phyloP scores from a whole-genome alignment of 2,113 vertebrate species.

The Lonchura striata region DNA sequence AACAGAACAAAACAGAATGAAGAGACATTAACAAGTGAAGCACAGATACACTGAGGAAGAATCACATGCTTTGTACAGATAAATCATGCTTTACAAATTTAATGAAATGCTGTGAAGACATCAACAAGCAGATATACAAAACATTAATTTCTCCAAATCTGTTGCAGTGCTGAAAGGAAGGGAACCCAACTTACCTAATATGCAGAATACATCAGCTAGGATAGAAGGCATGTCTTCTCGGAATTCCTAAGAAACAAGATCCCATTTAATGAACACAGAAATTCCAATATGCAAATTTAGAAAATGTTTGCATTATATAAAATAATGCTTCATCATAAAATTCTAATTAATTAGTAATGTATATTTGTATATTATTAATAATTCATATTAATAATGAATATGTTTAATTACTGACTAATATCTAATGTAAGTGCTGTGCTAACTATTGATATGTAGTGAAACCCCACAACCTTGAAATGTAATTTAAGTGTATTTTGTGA shows the following conservation, averaged over 20 bases:
- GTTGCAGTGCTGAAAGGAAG: not conserved
- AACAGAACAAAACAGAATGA: slow-evolving; percentile 14
- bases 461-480: accelerated
- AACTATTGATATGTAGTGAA: not conserved
- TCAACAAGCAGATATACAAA: not conserved
- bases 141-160: not conserved
- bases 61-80: not conserved
- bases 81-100: not conserved
- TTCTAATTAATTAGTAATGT: not conserved
- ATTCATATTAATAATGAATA: not conserved
- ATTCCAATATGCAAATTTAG: not conserved
- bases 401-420: not conserved
- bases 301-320: not conserved
- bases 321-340: not conserved
- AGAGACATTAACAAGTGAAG: not conserved
- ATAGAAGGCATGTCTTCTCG: slow-evolving; percentile 95
- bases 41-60: not conserved
- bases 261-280: not conserved
- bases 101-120: not conserved
- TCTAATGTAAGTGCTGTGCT: not conserved
- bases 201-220: slow-evolving; percentile 97
- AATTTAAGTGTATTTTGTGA: not conserved
- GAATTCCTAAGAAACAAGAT: slow-evolving; percentile 81
- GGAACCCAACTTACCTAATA: slow-evolving; percentile 81
- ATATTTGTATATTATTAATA: not conserved